These are phyloP conservation scores for Spodoptera littoralis DNA, from an alignment of 2,888 invertebrate genomes.

Conservation along the genomic window DNA sequence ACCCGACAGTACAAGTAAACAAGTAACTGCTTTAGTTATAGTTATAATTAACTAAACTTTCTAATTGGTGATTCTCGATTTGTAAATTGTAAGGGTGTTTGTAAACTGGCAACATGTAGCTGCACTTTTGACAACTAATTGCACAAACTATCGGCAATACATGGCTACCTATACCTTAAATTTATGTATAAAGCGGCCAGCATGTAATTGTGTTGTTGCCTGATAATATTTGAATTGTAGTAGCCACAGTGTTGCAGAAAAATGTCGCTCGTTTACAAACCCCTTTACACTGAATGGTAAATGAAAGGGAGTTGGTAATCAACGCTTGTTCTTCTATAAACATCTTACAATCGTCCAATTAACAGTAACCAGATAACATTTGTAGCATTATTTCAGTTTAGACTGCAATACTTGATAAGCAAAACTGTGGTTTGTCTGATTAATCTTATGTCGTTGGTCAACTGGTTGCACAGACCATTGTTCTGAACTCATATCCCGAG, in stretches of 20 bases:
- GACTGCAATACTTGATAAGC: slow-evolving; percentile 5
- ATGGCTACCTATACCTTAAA: no score
- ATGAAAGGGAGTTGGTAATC: slow-evolving; percentile 48
- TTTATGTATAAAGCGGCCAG: no score
- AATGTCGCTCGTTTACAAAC: no score
- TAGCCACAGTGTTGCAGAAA: no score
- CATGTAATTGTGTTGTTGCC: no score
- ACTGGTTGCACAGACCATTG: no score
- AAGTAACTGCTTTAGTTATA: slow-evolving; percentile 39
- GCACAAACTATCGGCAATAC: no score
- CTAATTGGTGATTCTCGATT: slow-evolving; percentile 46
- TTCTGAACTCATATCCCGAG: no score
- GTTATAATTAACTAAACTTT: slow-evolving; percentile 44
- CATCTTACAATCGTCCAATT: slow-evolving; percentile 52
- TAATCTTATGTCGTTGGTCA: no score
- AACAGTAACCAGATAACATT: slow-evolving; percentile 36
- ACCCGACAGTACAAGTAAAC: slow-evolving; percentile 13
- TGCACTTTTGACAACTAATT: no score
- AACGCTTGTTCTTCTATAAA: slow-evolving; percentile 37
- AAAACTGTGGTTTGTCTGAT: neutral
- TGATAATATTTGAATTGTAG: no score
- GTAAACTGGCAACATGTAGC: no score
- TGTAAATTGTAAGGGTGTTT: slow-evolving; percentile 7
- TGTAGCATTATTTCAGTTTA: slow-evolving; percentile 17
- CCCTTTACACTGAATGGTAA: slow-evolving; percentile 19